These are phyloP conservation scores for Tethya wilhelma DNA, from an alignment of 37 sponge, comb jelly and placozoan genomes.

Conservation along the genomic window DNA sequence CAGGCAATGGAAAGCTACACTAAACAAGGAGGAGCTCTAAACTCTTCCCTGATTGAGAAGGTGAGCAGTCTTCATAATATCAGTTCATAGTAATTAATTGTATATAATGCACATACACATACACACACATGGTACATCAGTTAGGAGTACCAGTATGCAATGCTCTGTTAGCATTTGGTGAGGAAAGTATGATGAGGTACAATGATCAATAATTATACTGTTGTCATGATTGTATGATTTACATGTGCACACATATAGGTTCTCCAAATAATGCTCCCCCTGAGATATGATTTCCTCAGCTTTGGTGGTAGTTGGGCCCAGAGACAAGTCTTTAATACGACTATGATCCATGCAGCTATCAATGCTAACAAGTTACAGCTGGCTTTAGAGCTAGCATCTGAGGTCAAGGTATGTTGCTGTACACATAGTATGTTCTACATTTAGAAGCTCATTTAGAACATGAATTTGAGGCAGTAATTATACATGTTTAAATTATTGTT, in stretches of 20 bases:
- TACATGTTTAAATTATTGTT: too few relatives aligned
- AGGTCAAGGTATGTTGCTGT: slow-evolving; percentile 53
- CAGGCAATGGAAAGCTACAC: slow-evolving; percentile 15
- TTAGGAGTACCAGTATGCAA: slow-evolving; percentile 81
- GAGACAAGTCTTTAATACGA: slow-evolving; percentile 79
- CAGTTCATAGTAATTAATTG: neutral
- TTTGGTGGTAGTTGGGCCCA: slow-evolving; percentile 90
- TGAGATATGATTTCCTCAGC: slow-evolving; percentile 47
- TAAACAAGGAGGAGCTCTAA: neutral
- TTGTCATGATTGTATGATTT: neutral
- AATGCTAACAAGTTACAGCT: slow-evolving; percentile 30
- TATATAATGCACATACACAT: neutral
- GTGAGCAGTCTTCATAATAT: neutral
- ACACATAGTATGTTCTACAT: too few relatives aligned
- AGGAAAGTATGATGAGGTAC: slow-evolving; percentile 80
- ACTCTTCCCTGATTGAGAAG: neutral
- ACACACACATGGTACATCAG: slow-evolving; percentile 2
- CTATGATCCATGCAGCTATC: slow-evolving; percentile 84
- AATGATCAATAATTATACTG: neutral
- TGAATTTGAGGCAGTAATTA: too few relatives aligned
- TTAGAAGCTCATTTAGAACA: too few relatives aligned
- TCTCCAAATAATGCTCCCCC: slow-evolving; percentile 70
- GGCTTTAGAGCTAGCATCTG: slow-evolving; percentile 62
- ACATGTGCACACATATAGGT: slow-evolving; percentile 40
- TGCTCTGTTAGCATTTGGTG: slow-evolving; percentile 86